Conservation (phyloP, 2,797 vertebrate species). For the Coregonus ussuriensis region DNA sequence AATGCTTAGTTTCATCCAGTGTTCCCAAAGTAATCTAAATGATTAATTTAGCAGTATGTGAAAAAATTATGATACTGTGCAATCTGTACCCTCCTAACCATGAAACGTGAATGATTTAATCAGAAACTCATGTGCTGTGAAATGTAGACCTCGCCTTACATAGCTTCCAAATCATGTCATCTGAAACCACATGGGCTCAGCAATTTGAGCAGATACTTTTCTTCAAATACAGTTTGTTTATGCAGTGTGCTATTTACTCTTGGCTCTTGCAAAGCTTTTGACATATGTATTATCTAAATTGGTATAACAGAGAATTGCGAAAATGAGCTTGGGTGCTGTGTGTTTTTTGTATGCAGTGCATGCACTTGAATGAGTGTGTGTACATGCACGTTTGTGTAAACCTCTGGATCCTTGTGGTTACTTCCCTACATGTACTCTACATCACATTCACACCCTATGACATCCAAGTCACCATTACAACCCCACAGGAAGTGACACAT, state of each 20-base stretch:
- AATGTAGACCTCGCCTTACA: too few species aligned
- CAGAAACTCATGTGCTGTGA: too few species aligned
- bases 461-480: slow-evolving; percentile 5
- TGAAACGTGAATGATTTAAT: too few species aligned
- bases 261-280: background rate
- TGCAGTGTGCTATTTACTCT: background rate
- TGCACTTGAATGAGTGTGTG: background rate
- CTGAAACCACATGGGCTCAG: too few species aligned
- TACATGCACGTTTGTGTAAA: background rate
- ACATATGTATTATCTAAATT: background rate
- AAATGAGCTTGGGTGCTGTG: background rate
- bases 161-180: too few species aligned
- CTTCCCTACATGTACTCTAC: background rate
- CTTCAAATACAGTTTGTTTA: background rate
- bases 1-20: background rate
- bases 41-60: background rate
- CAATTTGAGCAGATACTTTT: background rate
- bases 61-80: background rate
- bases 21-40: background rate
- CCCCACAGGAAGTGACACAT: background rate
- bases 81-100: background rate
- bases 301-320: background rate
- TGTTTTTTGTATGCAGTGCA: background rate
- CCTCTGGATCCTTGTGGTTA: background rate
- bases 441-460: background rate